A percentile compares a stretch with the other conserved stretches of the same genome.
Evolutionary conservation across 2,888 invertebrate species (phyloP).

Genomic region (Eueremaeus valkanovi): DNA sequence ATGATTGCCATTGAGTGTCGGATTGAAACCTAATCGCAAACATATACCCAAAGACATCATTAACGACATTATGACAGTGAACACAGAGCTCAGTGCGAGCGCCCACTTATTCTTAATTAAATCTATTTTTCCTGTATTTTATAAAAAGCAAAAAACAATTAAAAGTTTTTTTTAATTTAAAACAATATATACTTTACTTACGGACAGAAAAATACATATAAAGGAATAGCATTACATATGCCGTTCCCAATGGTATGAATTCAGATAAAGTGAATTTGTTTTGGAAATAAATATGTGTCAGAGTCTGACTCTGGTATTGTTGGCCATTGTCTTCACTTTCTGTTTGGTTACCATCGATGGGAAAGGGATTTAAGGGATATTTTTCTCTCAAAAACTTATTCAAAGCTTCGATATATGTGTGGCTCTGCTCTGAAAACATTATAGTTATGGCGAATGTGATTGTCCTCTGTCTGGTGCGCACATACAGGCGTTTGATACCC

Average conservation of each 20-base stretch:
- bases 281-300: constrained; percentile 78
- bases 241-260: constrained; percentile 74
- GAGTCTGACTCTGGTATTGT: constrained; percentile 43
- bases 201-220: constrained; percentile 93
- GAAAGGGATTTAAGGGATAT: constrained; percentile 29
- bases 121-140: constrained; percentile 70
- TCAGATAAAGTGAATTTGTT: constrained; percentile 80
- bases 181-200: constrained; percentile 49
- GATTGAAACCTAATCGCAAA: constrained; percentile 52
- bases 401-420: constrained; percentile 40
- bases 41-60: constrained; percentile 75
- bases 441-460: constrained; percentile 86
- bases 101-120: constrained; percentile 78
- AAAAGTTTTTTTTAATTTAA: not conserved
- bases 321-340: not conserved
- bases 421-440: constrained; percentile 57
- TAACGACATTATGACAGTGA: constrained; percentile 73
- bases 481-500: constrained; percentile 81
- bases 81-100: constrained; percentile 82
- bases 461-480: constrained; percentile 75
- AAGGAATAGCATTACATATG: constrained; percentile 78
- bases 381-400: constrained; percentile 5
- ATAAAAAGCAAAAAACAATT: not conserved
- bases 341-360: not conserved
- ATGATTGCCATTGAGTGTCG: constrained; percentile 61